These are phyloP conservation scores for Gambusia holbrooki DNA, from an alignment of 2,113 vertebrate genomes.

Conservation along the genomic window DNA sequence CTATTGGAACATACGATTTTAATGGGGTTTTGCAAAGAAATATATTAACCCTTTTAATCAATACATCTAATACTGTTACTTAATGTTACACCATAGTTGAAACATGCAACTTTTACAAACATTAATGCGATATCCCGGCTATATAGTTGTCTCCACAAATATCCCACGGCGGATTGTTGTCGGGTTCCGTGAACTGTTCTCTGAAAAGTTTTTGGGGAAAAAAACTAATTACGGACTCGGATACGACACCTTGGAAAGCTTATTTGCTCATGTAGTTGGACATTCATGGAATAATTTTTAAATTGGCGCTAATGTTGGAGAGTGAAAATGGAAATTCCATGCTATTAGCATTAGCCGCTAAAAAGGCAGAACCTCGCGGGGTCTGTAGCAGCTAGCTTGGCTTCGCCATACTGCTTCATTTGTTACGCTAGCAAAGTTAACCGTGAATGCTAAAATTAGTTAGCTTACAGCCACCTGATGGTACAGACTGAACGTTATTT, in stretches of 20 bases:
- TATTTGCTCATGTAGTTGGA: background rate
- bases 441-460: constrained; percentile 28
- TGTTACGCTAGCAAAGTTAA: background rate
- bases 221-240: background rate
- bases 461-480: constrained; percentile 6
- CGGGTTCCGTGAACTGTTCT: constrained; percentile 2
- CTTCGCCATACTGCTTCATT: constrained; percentile 48
- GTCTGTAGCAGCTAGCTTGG: constrained; percentile 21
- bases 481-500: background rate
- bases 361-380: constrained; percentile 1
- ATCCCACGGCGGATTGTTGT: background rate
- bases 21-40: background rate
- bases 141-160: constrained; percentile 11
- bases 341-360: constrained; percentile 54
- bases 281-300: background rate
- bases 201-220: constrained; percentile 27
- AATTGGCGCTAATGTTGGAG: constrained; percentile 10
- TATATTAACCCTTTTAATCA: background rate
- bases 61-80: background rate
- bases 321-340: constrained; percentile 35
- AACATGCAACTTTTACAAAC: constrained; percentile 42
- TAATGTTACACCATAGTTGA: background rate
- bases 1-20: background rate
- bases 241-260: background rate
- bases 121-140: background rate